Evolutionary conservation across 2,888 invertebrate genomes (phyloP).

Genomic region (Nephrocerus scutellatus): DNA sequence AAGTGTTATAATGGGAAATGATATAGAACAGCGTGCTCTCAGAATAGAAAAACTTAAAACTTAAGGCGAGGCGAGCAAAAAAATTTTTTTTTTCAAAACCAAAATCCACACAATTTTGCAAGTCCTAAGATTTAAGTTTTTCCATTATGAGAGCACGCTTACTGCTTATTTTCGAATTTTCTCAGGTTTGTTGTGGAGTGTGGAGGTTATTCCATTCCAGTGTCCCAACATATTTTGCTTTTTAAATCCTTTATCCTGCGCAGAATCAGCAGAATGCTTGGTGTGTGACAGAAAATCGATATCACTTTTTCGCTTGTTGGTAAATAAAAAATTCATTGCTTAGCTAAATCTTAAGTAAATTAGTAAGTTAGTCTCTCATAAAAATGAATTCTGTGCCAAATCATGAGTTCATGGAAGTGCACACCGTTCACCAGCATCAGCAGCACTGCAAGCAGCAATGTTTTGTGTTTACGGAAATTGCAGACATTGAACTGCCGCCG

Average conservation of each 20-base stretch:
- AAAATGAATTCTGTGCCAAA: slow-evolving; percentile 46
- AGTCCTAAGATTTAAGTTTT: no score
- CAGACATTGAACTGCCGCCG: slow-evolving; percentile 46
- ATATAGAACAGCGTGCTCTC: no score
- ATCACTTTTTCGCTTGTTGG: slow-evolving; percentile 15
- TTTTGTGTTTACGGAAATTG: slow-evolving; percentile 47
- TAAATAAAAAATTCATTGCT: slow-evolving; percentile 6
- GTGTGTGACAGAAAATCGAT: slow-evolving; percentile 17
- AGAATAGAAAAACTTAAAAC: no score
- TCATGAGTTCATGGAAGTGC: slow-evolving; percentile 47
- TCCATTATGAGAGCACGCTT: no score
- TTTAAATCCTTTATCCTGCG: no score
- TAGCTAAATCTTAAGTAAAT: background rate
- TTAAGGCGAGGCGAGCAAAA: no score
- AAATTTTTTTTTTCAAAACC: no score
- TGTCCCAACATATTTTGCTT: no score
- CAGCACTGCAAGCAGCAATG: slow-evolving; percentile 47
- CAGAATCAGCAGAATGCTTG: slow-evolving; percentile 12
- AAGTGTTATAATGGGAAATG: no score
- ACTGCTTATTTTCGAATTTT: no score
- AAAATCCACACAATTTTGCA: background rate
- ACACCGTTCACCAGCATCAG: slow-evolving; percentile 40
- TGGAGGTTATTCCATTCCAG: no score
- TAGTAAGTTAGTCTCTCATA: slow-evolving; percentile 4
- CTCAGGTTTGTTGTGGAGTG: no score